Percentiles rank a stretch among this genome's conserved stretches.
phyloP scores from a whole-genome alignment of 1,140 invertebrate genomes.

The Achroia grisella region DNA sequence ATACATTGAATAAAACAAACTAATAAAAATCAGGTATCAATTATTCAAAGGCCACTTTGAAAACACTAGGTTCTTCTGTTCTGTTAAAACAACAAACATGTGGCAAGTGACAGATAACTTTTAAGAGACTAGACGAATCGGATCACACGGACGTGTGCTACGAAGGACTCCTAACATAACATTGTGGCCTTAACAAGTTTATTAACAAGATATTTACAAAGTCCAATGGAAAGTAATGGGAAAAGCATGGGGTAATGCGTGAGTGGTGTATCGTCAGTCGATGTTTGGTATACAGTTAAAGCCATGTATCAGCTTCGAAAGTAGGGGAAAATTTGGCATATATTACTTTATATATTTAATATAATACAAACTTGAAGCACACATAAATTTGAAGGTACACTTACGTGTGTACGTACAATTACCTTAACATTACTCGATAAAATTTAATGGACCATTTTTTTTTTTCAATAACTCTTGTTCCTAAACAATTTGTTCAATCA shows the following conservation, averaged over 20 bases:
- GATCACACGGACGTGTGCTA: slow-evolving; percentile 30
- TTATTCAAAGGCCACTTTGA: slow-evolving; percentile 44
- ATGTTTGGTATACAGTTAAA: slow-evolving; percentile 42
- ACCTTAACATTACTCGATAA: slow-evolving; percentile 57
- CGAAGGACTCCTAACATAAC: slow-evolving; percentile 13
- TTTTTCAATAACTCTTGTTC: slow-evolving; percentile 42
- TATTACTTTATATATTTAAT: slow-evolving; percentile 6
- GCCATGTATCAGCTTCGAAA: slow-evolving; percentile 55
- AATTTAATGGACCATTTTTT: slow-evolving; percentile 67
- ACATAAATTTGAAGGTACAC: slow-evolving; percentile 46
- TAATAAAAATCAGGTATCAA: slow-evolving; percentile 64
- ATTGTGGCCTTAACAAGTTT: slow-evolving; percentile 37
- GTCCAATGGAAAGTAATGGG: slow-evolving; percentile 28
- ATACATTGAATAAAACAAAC: slow-evolving; percentile 65
- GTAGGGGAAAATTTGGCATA: slow-evolving; percentile 54
- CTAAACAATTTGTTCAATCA: slow-evolving; percentile 25
- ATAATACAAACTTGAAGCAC: slow-evolving; percentile 34
- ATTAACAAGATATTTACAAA: slow-evolving; percentile 56
- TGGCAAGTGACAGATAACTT: slow-evolving; percentile 15
- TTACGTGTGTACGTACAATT: slow-evolving; percentile 40
- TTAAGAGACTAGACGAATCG: slow-evolving; percentile 52
- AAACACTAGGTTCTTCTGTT: neutral
- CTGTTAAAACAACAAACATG: slow-evolving; percentile 19
- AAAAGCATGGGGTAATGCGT: neutral
- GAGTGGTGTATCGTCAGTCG: slow-evolving; percentile 29